Conservation (phyloP, 2,113 vertebrate genomes). For the Corydoras maculifer region DNA sequence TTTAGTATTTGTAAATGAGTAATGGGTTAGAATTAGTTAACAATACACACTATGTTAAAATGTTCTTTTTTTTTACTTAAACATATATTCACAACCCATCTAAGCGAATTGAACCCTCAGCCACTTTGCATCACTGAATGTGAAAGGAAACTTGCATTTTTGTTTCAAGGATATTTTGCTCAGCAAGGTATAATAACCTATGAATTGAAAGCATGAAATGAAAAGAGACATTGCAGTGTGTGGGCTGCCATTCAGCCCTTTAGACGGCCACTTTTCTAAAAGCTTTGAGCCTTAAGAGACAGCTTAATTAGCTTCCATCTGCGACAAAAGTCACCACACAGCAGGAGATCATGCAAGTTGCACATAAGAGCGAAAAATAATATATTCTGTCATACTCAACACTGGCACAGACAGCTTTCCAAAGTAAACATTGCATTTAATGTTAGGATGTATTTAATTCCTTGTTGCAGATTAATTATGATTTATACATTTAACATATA, state of each 20-base stretch:
- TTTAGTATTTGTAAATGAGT: no score
- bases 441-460: no score
- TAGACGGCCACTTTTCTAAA: constrained; percentile 16
- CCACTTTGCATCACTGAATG: neutral
- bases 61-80: neutral
- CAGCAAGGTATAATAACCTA: constrained; percentile 30
- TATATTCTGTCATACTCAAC: neutral
- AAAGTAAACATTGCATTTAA: neutral
- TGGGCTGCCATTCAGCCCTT: constrained; percentile 39
- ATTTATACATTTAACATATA: no score
- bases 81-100: constrained; percentile 1
- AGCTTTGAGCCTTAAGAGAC: constrained; percentile 32
- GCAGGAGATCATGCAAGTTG: constrained; percentile 13
- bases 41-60: no score
- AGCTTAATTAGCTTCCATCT: constrained; percentile 28
- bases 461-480: no score
- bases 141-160: constrained; percentile 20
- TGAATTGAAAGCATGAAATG: constrained; percentile 38
- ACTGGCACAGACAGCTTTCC: neutral
- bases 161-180: constrained; percentile 32
- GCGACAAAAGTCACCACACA: constrained; percentile 14
- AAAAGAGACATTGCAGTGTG: constrained; percentile 34
- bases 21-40: no score
- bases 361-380: constrained; percentile 4
- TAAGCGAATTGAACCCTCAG: neutral